phyloP scores from a whole-genome alignment of 2,888 invertebrate genomes.

The Callyntrura guangdongensis region DNA sequence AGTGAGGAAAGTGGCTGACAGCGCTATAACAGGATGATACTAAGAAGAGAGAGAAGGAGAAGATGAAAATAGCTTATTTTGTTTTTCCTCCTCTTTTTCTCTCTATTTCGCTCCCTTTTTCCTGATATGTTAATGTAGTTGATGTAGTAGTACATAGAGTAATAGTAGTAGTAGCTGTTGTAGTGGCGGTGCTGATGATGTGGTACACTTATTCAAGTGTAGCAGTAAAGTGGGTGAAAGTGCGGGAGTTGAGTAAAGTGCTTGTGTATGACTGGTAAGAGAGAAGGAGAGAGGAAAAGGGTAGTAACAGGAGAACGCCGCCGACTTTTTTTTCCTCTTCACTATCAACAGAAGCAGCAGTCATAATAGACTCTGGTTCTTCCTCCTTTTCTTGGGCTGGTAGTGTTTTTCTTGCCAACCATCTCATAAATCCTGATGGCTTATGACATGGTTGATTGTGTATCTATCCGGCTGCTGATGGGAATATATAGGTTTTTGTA shows the following conservation, averaged over 20 bases:
- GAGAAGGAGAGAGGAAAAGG: constrained; percentile 18
- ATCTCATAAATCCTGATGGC: constrained; percentile 80
- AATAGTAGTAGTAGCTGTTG: neutral
- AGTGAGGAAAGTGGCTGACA: neutral
- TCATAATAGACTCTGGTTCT: neutral
- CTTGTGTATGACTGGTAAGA: constrained; percentile 30
- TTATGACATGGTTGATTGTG: constrained; percentile 79
- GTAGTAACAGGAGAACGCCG: neutral
- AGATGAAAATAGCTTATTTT: constrained; percentile 70
- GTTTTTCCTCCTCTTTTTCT: constrained; percentile 28
- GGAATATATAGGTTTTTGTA: neutral
- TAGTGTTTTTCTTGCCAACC: constrained; percentile 76
- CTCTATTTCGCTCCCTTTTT: neutral
- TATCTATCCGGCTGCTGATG: constrained; percentile 51
- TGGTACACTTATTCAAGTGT: constrained; percentile 43
- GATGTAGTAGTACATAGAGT: neutral
- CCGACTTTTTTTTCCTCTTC: constrained; percentile 25
- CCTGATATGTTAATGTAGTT: constrained; percentile 48
- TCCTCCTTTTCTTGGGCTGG: constrained; percentile 1
- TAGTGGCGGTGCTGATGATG: neutral
- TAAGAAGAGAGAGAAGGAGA: neutral
- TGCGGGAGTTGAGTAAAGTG: constrained; percentile 41
- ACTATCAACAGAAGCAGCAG: neutral
- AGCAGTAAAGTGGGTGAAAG: constrained; percentile 64
- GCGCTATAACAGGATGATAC: constrained; percentile 1